Evolutionary conservation across 2,797 vertebrate species (phyloP), one percentile per base, ranked within the genome.

Genomic region (Adrianichthys oophorus): DNA sequence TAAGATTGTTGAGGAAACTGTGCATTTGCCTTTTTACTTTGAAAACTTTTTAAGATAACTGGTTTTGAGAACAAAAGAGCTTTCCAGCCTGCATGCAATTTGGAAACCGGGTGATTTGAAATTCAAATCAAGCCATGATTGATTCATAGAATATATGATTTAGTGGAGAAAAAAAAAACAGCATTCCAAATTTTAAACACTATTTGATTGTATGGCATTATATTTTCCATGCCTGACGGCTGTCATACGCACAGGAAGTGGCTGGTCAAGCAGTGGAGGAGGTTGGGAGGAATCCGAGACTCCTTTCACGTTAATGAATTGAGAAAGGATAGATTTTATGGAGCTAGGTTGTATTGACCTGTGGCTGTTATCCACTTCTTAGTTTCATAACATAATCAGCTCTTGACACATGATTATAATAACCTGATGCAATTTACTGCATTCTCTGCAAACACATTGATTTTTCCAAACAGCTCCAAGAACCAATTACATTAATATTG

Each of bases 401-500:
- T 87, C 89, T 90, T 94, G 95, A 94, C 89, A 90, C 91, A 91
- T 87, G 86, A 93, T 93, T 95, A 92, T 93, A 95, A 94, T 93
- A 93, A 92, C 76, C 85, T 89, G 84, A 82, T 93, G 93, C 91
- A 93, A 91, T 91, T 94, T 94, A 95, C 93, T 87, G 72, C 89
- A 83, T 92, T 92, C 93, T 93, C 90, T 90, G 91, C 93, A 95
- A 97, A 95, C 92, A 92, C 94, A 98, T 98, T 91, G 96, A 98
- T 97, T 99, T 90, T 90, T 84, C 75, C 87, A 93, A 95, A 95
- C 93, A 92, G 91, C 92, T 94, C 93, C 89, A 90, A 89, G 83
- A 95, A 95, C 94, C 91, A 94, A 96, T 97, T 95, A 95, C 93
- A 96, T 98, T 95, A 98, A 97, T 98, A 98, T 95, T 92, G 94